Evolutionary conservation across 2,888 invertebrate genomes (phyloP), one percentile per base, ranked within the genome.

Genomic region (Protodeltote pygarga): DNA sequence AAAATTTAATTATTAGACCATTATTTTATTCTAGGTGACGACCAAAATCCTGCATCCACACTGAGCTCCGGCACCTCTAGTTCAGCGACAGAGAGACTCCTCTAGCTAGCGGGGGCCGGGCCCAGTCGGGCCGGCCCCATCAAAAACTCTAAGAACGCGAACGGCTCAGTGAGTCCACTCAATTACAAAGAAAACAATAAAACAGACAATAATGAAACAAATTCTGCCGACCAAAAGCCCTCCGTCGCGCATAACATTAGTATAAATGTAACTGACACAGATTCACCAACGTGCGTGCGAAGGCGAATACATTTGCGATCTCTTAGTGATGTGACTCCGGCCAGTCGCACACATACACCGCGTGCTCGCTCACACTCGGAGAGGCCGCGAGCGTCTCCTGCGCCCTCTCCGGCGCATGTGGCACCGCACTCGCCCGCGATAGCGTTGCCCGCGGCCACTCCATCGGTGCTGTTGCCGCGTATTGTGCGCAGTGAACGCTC

Each of bases 71-170:
- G 93, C 75, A 95, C 95, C 60, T 94, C 94, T 61, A 95, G 94
- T 88, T 94, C 95, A 75, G 94, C 94, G 65, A 94, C 95, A 67
- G 95, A 95, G 84, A 95, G 95, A 89, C 93, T 95, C 83, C 95
- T 95, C 93, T 95, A 95, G 95, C 95, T 93, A 92, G 93, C 92
- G 93, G 94, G 93, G 89, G 93, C 94, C 94, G 94, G 94, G 93
- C 86, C 90, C 65, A 92, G 84, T 64, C 77, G 90, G 90, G 83
- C 91, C 91, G 90, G 91, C 91, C 91, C 91, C 90, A 83, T 67
- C 75, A 90, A 90, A 85, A 86, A 87, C 67, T 73, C 79, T 10
- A 60, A 66, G 16, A 84, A 77, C 55, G 64, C 67, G 46, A 81
- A 75, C 50, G 77, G 76, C 66, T 70, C 79, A 61, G 72, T 73